phyloP scores from a whole-genome alignment of 2,888 invertebrate species.

The Tortricodes alternella region DNA sequence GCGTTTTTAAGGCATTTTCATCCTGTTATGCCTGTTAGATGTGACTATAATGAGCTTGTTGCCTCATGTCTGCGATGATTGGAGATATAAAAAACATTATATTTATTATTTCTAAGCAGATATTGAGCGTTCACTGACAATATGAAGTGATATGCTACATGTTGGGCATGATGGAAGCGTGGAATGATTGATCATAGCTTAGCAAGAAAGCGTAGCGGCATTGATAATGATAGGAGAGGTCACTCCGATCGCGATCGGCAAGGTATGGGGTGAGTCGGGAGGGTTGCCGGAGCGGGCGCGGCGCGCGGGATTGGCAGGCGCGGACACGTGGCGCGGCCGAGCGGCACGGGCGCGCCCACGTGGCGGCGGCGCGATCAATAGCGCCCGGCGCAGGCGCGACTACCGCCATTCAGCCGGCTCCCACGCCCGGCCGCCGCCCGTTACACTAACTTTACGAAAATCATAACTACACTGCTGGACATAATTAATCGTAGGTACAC shows the following conservation, averaged over 20 bases:
- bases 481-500: no score
- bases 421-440: background rate
- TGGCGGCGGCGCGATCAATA: constrained; percentile 29
- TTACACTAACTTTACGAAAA: background rate
- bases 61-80: no score
- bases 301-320: constrained; percentile 28
- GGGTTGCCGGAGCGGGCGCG: constrained; percentile 32
- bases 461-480: no score
- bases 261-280: constrained; percentile 22
- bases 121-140: no score
- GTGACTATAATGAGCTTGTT: no score
- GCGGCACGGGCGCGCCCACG: constrained; percentile 31
- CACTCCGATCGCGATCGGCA: background rate
- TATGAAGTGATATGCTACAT: no score
- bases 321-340: constrained; percentile 36
- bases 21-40: no score
- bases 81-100: no score
- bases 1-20: no score
- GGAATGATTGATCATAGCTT: background rate
- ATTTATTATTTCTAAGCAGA: no score
- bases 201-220: background rate
- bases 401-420: constrained; percentile 22
- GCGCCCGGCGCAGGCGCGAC: constrained; percentile 29
- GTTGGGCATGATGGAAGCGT: no score
- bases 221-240: constrained; percentile 4